Conservation (phyloP, 2,113 vertebrate species). For the Cyanoramphus novaezelandiae region DNA sequence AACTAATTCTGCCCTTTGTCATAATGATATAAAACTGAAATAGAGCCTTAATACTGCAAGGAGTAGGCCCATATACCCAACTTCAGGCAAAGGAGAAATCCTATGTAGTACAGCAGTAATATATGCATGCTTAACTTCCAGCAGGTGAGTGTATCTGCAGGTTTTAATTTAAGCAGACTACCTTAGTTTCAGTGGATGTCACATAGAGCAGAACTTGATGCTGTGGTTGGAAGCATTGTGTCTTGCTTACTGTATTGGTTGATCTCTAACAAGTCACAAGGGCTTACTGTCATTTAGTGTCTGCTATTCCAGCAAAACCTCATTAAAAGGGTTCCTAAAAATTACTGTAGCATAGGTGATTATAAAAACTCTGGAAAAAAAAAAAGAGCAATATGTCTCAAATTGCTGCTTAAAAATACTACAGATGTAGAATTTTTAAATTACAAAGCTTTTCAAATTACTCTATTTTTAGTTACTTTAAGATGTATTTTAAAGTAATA, state of each 20-base stretch:
- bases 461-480: background rate
- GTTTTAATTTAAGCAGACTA: constrained; percentile 34
- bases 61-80: background rate
- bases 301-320: constrained; percentile 16
- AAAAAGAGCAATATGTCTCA: background rate
- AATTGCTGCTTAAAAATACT: background rate
- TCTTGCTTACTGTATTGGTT: background rate
- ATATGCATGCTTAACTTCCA: background rate
- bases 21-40: background rate
- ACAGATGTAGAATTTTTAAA: background rate
- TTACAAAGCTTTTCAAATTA: background rate
- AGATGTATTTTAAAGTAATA: background rate
- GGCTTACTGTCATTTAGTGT: background rate
- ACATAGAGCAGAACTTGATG: background rate
- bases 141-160: background rate
- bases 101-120: background rate
- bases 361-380: background rate
- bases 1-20: background rate
- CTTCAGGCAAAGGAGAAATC: constrained; percentile 11
- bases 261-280: background rate
- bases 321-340: background rate
- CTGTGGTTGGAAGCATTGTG: background rate
- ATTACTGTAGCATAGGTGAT: background rate
- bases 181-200: background rate
- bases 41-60: background rate